These are phyloP conservation scores for Cotesia chilonis DNA, from an alignment of 1,140 invertebrate species.

Conservation along the genomic window DNA sequence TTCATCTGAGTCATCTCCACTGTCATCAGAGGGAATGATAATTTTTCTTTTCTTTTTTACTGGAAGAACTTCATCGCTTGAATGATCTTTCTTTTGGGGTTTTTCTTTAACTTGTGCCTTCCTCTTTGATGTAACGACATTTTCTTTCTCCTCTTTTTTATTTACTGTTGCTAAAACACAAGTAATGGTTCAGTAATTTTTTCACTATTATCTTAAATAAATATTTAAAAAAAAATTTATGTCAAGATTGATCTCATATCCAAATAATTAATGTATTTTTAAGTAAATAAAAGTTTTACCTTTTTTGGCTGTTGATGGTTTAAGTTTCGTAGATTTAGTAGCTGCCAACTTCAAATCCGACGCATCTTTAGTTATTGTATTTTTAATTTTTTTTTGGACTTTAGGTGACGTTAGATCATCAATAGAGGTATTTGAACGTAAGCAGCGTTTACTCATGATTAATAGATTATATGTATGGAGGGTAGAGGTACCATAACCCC, in stretches of 20 bases:
- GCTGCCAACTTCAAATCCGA: constrained; percentile 43
- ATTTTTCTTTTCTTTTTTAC: constrained; percentile 51
- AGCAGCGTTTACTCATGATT: constrained; percentile 15
- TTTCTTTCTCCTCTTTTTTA: constrained; percentile 21
- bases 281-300: constrained; percentile 20
- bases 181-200: not conserved
- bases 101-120: constrained; percentile 34
- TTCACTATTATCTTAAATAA: no score
- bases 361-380: not conserved
- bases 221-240: not conserved
- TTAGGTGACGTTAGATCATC: constrained; percentile 32
- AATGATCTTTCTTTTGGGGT: not conserved
- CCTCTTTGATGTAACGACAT: constrained; percentile 19
- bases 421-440: constrained; percentile 16
- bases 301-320: constrained; percentile 41
- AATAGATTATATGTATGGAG: not conserved
- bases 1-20: constrained; percentile 63
- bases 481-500: no score
- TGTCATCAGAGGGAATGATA: constrained; percentile 54
- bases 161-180: constrained; percentile 18
- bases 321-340: constrained; percentile 50
- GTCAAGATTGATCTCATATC: not conserved
- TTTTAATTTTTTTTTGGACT: constrained; percentile 32
- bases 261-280: constrained; percentile 2
- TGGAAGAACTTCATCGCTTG: constrained; percentile 31